Evolutionary conservation across 2,113 vertebrate species (phyloP).

Genomic region (Chionomys nivalis): DNA sequence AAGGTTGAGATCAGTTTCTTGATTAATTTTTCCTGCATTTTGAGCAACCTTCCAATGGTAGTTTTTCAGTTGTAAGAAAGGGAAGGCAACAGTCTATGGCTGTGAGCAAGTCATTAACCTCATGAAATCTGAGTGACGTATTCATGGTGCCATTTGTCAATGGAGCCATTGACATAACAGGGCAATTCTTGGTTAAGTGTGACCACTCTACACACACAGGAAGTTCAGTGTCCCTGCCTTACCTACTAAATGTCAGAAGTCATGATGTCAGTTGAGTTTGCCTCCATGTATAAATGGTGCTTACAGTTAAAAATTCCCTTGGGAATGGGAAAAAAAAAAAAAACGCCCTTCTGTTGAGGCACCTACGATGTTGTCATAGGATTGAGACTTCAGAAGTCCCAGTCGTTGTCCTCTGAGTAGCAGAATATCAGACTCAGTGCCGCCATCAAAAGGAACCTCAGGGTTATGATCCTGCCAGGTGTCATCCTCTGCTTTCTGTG

Average conservation of each 20-base stretch:
- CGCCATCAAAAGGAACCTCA: background rate
- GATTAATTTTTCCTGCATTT: background rate
- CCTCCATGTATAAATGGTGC: no score
- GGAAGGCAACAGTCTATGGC: background rate
- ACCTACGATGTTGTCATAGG: background rate
- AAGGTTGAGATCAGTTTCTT: background rate
- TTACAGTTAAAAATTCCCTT: background rate
- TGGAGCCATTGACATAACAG: background rate
- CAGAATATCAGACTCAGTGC: background rate
- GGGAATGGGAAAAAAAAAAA: background rate
- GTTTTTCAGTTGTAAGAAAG: constrained; percentile 9
- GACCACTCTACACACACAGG: background rate
- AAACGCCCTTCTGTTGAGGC: background rate
- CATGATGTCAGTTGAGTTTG: background rate
- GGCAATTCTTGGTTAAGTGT: background rate
- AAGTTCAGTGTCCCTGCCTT: background rate
- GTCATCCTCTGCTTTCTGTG: constrained; percentile 1
- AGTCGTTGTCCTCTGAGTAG: background rate
- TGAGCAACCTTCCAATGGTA: background rate
- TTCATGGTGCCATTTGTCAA: background rate
- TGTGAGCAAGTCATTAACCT: constrained; percentile 1
- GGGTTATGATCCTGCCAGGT: background rate
- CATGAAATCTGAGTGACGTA: background rate
- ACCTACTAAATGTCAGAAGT: background rate
- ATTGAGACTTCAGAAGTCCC: background rate